Evolutionary conservation across 2,797 vertebrate species (phyloP), one percentile per base, ranked within the genome.

Genomic region (Pygocentrus nattereri): DNA sequence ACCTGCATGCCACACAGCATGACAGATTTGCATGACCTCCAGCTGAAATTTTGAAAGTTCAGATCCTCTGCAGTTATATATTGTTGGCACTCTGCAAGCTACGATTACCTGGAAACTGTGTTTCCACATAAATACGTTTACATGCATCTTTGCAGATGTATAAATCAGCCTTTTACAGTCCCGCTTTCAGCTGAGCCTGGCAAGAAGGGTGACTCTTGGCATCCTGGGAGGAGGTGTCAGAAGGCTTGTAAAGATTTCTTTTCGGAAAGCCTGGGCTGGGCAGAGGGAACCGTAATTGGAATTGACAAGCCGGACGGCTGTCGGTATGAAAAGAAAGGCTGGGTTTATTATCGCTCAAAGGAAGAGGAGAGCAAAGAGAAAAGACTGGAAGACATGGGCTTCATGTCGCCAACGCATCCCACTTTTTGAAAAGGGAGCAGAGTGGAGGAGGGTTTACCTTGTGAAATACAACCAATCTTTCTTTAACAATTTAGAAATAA

Each of bases 301-400:
- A 91, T 88, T 88, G 92, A 90, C 88, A 87, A 85, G 84, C 85
- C 21, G 78, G 62, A 41, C 12, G 38, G 84, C 74, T 82, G 82
- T 82, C 74, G 31, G 50, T 38, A 67, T 41, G 72, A 72, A 27
- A 78, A 34, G 31, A 16, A n/a, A 4, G 58, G 31, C n/a, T 3
- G 15, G 0, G 6, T 54, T 38, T 74, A 71, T 67, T 30, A 75
- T 71, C 41, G 41, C 12, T 44, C 65, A 50, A 75, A 50, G 54
- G 30, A 65, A 71, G 34, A 10, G 59, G 18, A 59, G 58, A 25
- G 2, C 10, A 18, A 11, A 34, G 47, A 67, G 62, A 31, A 21
- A 27, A 31, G 12, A 23, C 16, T 5, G 16, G 58, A 21, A 44
- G n/a, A 65, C 62, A 30, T 31, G 68, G 38, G n/a, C 50, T 54